A percentile compares a stretch with the other conserved stretches of the same genome.
These are phyloP conservation scores for Cynocephalus volans DNA, from an alignment of 2,113 vertebrate species.

Conservation along the genomic window DNA sequence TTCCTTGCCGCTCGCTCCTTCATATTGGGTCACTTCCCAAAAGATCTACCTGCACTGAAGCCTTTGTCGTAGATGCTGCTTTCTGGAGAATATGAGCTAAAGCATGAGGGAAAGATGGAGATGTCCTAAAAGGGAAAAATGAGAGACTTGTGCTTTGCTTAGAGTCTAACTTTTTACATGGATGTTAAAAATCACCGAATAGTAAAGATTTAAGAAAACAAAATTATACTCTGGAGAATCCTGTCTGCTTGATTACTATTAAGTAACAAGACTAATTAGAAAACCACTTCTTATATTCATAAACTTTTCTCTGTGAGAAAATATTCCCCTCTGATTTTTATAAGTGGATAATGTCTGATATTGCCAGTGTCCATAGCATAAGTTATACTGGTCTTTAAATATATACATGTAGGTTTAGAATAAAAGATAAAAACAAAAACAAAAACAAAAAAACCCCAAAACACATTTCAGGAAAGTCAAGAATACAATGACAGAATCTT, in stretches of 20 bases:
- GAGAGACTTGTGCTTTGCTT: neutral
- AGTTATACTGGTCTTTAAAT: neutral
- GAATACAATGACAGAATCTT: neutral
- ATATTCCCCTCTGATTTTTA: neutral
- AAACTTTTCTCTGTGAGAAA: neutral
- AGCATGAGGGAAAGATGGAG: neutral
- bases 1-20: neutral
- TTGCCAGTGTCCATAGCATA: neutral
- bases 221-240: neutral
- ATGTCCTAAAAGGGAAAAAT: neutral
- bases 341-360: neutral
- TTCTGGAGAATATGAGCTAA: neutral
- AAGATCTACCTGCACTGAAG: neutral
- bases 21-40: neutral
- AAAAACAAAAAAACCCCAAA: neutral
- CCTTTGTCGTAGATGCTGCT: neutral
- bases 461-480: neutral
- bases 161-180: neutral
- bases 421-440: neutral
- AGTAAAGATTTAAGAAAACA: neutral
- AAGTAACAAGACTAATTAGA: neutral
- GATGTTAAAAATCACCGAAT: neutral
- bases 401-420: slow-evolving; percentile 10
- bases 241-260: neutral
- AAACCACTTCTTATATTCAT: neutral